Conservation (phyloP, 2,797 vertebrate species). For the Aselliscus stoliczkanus region DNA sequence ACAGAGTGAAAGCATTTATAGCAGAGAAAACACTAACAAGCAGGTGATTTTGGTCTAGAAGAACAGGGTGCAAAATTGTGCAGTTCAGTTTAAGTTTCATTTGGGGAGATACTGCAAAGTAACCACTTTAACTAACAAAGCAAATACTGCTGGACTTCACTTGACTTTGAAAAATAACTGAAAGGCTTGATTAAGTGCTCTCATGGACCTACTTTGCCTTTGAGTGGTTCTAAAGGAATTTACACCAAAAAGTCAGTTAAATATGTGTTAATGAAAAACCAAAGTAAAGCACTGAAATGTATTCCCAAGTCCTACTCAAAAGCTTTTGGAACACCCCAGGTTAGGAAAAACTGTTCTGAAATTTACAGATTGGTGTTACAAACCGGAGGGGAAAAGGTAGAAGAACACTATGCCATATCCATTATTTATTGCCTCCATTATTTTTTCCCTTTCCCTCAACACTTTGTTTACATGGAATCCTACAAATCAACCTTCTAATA, state of each 20-base stretch:
- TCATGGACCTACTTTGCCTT: background rate
- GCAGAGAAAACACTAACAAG: background rate
- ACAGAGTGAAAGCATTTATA: background rate
- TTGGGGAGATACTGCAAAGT: background rate
- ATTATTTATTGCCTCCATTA: background rate
- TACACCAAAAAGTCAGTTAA: background rate
- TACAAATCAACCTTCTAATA: background rate
- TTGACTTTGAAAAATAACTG: background rate
- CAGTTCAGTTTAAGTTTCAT: background rate
- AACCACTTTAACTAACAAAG: background rate
- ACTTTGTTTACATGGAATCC: background rate
- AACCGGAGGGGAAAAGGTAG: background rate
- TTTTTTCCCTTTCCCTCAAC: background rate
- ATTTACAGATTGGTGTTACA: background rate
- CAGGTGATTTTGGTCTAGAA: background rate
- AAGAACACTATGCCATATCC: fast-evolving
- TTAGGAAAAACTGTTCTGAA: background rate
- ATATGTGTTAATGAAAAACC: background rate
- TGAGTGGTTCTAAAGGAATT: background rate
- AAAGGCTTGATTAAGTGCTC: background rate
- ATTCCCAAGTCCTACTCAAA: background rate
- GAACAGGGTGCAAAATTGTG: fast-evolving
- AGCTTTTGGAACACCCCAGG: background rate
- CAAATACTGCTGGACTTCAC: background rate
- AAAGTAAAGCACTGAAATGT: background rate